Conservation (phyloP, 2,113 vertebrate genomes). For the Peromyscus californicus region DNA sequence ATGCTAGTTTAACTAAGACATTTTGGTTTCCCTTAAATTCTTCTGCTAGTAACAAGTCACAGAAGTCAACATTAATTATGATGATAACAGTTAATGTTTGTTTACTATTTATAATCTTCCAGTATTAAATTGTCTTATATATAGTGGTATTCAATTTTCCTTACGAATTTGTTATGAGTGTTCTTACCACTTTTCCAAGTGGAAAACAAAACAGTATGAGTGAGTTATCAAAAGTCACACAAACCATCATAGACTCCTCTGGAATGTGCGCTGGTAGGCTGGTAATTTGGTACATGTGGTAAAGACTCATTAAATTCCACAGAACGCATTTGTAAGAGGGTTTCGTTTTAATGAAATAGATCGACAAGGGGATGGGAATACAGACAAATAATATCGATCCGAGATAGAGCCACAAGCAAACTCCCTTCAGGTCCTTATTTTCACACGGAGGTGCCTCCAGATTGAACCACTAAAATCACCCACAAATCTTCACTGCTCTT, state of each 20-base stretch:
- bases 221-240: neutral
- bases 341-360: neutral
- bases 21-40: neutral
- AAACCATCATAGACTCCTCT: neutral
- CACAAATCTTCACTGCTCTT: neutral
- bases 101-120: neutral
- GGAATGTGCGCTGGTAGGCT: neutral
- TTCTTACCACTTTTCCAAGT: neutral
- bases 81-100: neutral
- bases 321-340: neutral
- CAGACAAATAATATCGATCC: neutral
- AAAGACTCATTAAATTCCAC: neutral
- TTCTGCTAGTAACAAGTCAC: neutral
- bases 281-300: neutral
- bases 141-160: neutral
- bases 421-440: neutral
- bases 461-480: neutral
- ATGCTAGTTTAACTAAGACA: neutral
- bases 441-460: neutral
- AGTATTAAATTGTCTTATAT: neutral
- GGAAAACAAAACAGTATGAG: neutral
- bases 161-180: neutral
- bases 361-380: neutral
- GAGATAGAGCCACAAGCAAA: neutral
- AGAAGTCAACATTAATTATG: neutral